Evolutionary conservation across 2,797 vertebrate species (phyloP).

Genomic region (Cryptoblepharus egeriae): DNA sequence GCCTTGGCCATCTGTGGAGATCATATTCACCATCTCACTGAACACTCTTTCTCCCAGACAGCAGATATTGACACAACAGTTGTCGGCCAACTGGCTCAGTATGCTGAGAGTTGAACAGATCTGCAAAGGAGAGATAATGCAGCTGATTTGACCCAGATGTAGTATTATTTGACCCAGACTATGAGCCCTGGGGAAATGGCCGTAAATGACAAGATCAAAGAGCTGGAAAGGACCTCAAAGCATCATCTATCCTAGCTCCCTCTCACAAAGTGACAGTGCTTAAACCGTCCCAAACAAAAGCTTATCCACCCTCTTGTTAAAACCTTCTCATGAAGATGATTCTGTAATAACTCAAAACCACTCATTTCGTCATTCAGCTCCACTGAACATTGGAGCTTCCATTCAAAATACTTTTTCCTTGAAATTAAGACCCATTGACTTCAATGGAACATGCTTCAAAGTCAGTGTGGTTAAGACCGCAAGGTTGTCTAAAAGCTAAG

Average conservation of each 20-base stretch:
- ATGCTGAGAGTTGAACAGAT: conserved; percentile 12
- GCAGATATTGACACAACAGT: conserved; percentile 32
- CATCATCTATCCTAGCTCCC: not conserved
- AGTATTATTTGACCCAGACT: conserved; percentile 37
- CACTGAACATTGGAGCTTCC: not conserved
- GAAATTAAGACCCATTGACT: conserved; percentile 11
- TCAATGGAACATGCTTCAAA: not conserved
- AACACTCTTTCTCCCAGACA: conserved; percentile 13
- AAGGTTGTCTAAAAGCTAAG: not conserved
- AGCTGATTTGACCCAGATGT: conserved; percentile 40
- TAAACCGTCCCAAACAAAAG: not conserved
- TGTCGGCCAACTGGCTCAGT: conserved; percentile 29
- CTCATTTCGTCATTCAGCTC: not conserved
- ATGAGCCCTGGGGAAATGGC: not conserved
- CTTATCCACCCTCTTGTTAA: not conserved
- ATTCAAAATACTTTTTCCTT: not conserved
- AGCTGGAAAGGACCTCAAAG: conserved; percentile 28
- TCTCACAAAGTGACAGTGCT: not conserved
- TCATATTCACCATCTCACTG: not conserved
- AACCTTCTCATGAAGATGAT: not conserved
- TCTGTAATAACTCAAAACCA: not conserved
- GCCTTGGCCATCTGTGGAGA: not conserved
- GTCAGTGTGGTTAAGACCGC: not conserved
- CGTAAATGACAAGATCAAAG: conserved; percentile 31
- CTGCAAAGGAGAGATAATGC: conserved; percentile 20